Conservation (phyloP, 1,140 invertebrate species). For the Belonocnema kinseyi region DNA sequence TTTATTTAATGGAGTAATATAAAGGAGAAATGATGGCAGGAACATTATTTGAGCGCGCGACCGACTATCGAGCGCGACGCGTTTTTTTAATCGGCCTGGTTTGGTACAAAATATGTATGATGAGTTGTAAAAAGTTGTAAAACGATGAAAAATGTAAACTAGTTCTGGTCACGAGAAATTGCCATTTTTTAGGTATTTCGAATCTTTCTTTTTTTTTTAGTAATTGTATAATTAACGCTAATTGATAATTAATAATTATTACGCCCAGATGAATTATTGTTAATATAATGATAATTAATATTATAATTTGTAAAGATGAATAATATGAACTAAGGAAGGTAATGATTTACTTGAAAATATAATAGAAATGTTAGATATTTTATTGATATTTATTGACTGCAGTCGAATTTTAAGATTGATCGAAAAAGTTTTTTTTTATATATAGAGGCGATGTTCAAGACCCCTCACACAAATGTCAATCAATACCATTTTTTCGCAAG, state of each 20-base stretch:
- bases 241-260: slow-evolving; percentile 64
- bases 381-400: slow-evolving; percentile 74
- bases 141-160: slow-evolving; percentile 64
- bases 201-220: slow-evolving; percentile 48
- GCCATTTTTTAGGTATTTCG: slow-evolving; percentile 72
- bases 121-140: slow-evolving; percentile 73
- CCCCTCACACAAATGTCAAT: slow-evolving; percentile 11
- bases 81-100: slow-evolving; percentile 74
- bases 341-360: slow-evolving; percentile 69
- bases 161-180: slow-evolving; percentile 76
- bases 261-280: slow-evolving; percentile 68
- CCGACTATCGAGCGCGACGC: slow-evolving; percentile 56
- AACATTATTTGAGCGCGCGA: slow-evolving; percentile 68
- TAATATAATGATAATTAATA: slow-evolving; percentile 71
- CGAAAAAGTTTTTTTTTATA: slow-evolving; percentile 38
- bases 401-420: slow-evolving; percentile 58
- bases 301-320: slow-evolving; percentile 67
- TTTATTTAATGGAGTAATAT: slow-evolving; percentile 73
- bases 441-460: slow-evolving; percentile 21
- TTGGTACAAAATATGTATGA: slow-evolving; percentile 74
- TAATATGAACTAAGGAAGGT: slow-evolving; percentile 60
- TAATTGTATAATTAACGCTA: slow-evolving; percentile 60
- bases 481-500: not conserved
- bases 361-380: slow-evolving; percentile 74
- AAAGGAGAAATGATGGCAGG: slow-evolving; percentile 69